Base-by-base conservation (phyloP, 2,113 vertebrate genomes). In the Epinephelus cyanopodus region DNA sequence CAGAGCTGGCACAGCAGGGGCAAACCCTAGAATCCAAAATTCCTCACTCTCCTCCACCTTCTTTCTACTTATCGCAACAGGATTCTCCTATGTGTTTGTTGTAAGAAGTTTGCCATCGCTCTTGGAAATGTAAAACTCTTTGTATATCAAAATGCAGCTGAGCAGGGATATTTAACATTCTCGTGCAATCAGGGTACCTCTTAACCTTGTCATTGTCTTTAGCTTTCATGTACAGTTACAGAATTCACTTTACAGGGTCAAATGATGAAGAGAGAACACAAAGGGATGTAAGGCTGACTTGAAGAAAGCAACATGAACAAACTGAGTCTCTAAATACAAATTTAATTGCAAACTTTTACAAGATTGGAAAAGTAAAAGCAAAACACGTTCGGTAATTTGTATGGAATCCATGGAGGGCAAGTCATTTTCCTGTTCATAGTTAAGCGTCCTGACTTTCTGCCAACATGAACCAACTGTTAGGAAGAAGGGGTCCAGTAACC, bases 401-500 rank as follows among this genome's bases (percentile, higher is more conserved):
- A 73, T 48, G 63, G 81, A 88, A 82, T 89, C 77, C 84, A 81
- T 76, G 73, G 84, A 88, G 73, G 77, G 61, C 74, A 82, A 80
- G 62, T 82, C 9, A 80, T 90, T 88, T 92, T 90, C 71, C 79
- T 86, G 52, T 85, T 90, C 69, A 83, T 85, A 84, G 81, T 79
- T 74, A 88, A 81, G 77, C 56, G 50, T 77, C 77, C 81, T 80
- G 74, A 88, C 75, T 90, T 83, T 89, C 80, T 88, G 89, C 85
- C 79, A 84, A 75, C 64, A 87, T 75, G 83, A 94, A 84, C 79
- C 91, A 89, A 92, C 87, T 91, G 83, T 81, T 86, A 81, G 76
- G 66, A 88, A 68, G 85, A 93, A 88, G 75, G 81, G 89, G 84
- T 92, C 78, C 85, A 84, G 85, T 87, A 90, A 91, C 86, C 81